These are phyloP conservation scores for Bolinopsis microptera DNA, from an alignment of 37 sponge, comb jelly and placozoan species.

Conservation along the genomic window DNA sequence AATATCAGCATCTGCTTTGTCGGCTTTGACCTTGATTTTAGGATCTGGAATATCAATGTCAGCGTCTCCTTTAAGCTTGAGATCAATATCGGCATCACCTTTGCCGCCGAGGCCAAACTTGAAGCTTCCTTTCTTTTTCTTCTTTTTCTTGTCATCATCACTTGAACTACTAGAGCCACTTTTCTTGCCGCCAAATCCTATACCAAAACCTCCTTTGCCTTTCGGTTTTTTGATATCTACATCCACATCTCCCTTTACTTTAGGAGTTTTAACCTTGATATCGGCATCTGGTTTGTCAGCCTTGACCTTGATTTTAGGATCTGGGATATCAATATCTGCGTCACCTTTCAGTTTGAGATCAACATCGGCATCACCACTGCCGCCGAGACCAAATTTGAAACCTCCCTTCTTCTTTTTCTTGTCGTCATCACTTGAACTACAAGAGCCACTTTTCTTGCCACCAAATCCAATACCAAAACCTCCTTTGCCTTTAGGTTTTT, in stretches of 20 bases:
- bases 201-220: too few relatives aligned
- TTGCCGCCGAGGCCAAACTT: not conserved
- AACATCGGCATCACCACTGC: not conserved
- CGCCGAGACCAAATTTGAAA: not conserved
- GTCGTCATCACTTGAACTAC: not conserved
- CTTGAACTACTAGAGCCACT: too few relatives aligned
- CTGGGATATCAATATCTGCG: not conserved
- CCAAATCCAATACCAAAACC: slow-evolving; percentile 45
- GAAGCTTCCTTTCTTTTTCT: not conserved
- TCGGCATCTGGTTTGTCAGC: not conserved
- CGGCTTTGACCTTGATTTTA: too few relatives aligned
- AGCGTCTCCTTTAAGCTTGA: not conserved
- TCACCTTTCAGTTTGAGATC: slow-evolving; percentile 34
- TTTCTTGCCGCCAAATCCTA: slow-evolving; percentile 23
- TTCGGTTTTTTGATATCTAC: slow-evolving; percentile 13
- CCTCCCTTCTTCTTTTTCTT: slow-evolving; percentile 31
- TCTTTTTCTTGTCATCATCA: slow-evolving; percentile 50
- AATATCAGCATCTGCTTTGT: slow-evolving; percentile 50
- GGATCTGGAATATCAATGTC: slow-evolving; percentile 2
- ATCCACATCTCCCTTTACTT: too few relatives aligned
- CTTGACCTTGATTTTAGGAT: not conserved
- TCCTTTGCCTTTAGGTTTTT: not conserved
- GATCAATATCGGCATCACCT: not conserved
- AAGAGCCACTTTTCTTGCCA: not conserved
- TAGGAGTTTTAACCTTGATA: not conserved